A percentile compares a stretch with the other conserved stretches of the same genome.
Conservation (phyloP, 2,888 invertebrate genomes). For the Ormyrus nitidulus region DNA sequence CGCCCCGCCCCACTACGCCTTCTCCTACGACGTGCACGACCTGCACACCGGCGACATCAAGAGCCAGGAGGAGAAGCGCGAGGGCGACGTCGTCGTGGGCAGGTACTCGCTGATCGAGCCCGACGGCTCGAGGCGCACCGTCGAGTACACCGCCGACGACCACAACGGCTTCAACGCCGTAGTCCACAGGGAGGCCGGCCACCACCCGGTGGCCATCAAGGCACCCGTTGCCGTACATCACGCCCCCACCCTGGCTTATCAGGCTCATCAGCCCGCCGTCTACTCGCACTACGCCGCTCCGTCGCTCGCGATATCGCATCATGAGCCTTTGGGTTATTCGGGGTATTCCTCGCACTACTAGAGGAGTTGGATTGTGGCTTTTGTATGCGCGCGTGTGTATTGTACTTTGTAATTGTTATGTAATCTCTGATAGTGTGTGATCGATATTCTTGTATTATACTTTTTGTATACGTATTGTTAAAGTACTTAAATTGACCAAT, state of each 20-base stretch:
- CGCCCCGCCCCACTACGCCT: slow-evolving; percentile 72
- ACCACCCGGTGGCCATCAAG: slow-evolving; percentile 47
- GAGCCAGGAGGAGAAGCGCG: slow-evolving; percentile 64
- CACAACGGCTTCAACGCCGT: slow-evolving; percentile 66
- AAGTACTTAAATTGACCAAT: no score
- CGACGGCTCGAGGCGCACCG: slow-evolving; percentile 63
- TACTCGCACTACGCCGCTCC: background rate
- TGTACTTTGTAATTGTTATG: no score
- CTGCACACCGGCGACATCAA: slow-evolving; percentile 59
- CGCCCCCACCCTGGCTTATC: slow-evolving; percentile 45
- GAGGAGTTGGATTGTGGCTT: no score
- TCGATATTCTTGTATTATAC: no score
- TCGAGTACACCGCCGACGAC: slow-evolving; percentile 64
- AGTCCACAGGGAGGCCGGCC: slow-evolving; percentile 64
- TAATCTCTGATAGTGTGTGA: no score
- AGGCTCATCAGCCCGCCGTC: slow-evolving; percentile 55
- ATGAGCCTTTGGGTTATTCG: no score
- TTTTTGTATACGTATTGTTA: no score
- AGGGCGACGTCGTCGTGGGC: slow-evolving; percentile 65
- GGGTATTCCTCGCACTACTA: no score
- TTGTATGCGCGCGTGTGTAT: no score
- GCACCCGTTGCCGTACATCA: slow-evolving; percentile 74
- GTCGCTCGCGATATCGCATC: background rate
- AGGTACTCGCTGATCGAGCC: slow-evolving; percentile 64
- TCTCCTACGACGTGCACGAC: slow-evolving; percentile 67